Evolutionary conservation across 1,140 invertebrate genomes (phyloP).

Genomic region (Macrocentrus cingulum): DNA sequence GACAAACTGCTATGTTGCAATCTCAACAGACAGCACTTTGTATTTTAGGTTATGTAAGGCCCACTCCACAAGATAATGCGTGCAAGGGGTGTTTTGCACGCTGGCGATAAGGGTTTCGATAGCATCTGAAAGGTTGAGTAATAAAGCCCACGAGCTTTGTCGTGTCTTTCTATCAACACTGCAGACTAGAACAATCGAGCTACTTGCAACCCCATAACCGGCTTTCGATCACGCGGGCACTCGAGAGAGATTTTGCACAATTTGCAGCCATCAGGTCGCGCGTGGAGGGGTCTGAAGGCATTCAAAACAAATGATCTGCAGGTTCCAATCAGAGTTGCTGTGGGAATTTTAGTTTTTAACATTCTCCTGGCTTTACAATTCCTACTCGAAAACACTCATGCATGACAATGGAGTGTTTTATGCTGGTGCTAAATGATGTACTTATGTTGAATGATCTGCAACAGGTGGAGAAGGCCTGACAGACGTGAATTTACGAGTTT

Average conservation of each 20-base stretch:
- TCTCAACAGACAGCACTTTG: not conserved
- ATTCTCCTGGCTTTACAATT: too few species aligned
- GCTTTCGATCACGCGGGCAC: not conserved
- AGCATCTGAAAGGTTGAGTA: slow-evolving; percentile 1
- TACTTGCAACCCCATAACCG: not conserved
- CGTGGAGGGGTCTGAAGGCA: not conserved
- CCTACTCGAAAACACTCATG: too few species aligned
- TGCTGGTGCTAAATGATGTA: too few species aligned
- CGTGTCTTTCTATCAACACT: slow-evolving; percentile 11
- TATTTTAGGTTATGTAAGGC: too few species aligned
- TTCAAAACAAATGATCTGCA: not conserved
- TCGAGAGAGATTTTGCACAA: not conserved
- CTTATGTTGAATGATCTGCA: too few species aligned
- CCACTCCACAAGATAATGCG: not conserved
- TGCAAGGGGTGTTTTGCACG: not conserved
- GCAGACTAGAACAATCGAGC: not conserved
- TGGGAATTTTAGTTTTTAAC: not conserved
- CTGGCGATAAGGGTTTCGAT: slow-evolving; percentile 12
- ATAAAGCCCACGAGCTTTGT: slow-evolving; percentile 8
- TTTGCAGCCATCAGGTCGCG: not conserved
- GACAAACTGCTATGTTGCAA: not conserved
- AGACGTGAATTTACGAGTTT: too few species aligned
- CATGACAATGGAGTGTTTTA: too few species aligned
- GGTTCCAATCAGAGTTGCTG: not conserved
- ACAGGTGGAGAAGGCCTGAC: too few species aligned